Conservation (phyloP, 2,797 vertebrate species). For the Lagothrix lagotricha region DNA sequence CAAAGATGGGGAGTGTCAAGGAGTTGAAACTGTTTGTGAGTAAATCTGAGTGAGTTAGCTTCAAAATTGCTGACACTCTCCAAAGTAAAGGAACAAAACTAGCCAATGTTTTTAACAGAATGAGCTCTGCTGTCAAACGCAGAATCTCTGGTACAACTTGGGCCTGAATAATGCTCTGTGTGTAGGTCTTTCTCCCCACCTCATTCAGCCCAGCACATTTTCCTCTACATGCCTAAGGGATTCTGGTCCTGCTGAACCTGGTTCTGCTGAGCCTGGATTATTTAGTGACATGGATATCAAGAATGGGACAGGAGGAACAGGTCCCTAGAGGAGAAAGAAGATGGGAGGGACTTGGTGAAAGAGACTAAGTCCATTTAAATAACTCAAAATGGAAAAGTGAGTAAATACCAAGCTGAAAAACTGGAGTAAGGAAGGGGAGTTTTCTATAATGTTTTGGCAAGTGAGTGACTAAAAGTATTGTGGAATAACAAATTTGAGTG, state of each 20-base stretch:
- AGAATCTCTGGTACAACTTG: background rate
- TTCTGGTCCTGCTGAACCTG: background rate
- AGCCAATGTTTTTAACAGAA: background rate
- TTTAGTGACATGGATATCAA: background rate
- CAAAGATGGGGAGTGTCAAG: background rate
- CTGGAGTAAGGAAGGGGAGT: background rate
- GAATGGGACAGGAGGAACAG: too few relatives aligned
- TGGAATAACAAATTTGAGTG: background rate
- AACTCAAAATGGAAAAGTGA: rapidly evolving
- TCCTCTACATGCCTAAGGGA: too few relatives aligned
- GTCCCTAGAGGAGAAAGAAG: background rate
- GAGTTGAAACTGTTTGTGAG: background rate
- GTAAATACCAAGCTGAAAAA: background rate
- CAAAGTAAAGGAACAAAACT: background rate
- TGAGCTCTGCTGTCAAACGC: background rate
- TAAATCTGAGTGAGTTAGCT: background rate
- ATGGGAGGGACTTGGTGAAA: background rate
- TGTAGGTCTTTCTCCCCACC: background rate
- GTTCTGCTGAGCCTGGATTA: background rate
- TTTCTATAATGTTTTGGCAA: background rate
- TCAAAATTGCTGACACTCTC: background rate
- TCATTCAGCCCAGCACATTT: background rate
- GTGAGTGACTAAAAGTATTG: too few relatives aligned
- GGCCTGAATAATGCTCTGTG: background rate
- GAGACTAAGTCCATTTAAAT: rapidly evolving